Conservation (phyloP, 2,113 vertebrate species). For the Psittacus erithacus region DNA sequence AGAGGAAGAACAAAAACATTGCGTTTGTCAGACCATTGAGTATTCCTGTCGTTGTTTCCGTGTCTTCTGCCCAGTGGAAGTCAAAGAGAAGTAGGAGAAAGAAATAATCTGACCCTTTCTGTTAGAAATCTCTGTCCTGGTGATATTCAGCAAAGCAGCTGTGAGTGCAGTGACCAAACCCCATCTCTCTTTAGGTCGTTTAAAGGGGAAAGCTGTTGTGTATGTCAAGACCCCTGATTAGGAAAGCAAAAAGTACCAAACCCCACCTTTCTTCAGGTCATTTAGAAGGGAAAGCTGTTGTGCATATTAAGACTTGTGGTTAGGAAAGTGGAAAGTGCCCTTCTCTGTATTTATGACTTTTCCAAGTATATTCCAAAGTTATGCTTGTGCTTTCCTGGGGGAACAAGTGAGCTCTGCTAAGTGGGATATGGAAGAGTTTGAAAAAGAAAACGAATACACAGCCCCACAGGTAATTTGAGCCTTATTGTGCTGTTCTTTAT, state of each 20-base stretch:
- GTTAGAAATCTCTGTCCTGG: neutral
- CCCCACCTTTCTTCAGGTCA: neutral
- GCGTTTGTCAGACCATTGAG: neutral
- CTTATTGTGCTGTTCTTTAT: rapidly evolving
- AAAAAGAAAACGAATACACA: neutral
- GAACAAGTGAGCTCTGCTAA: rapidly evolving
- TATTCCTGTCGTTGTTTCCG: neutral
- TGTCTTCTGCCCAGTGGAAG: neutral
- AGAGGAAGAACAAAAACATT: neutral
- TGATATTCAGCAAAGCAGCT: neutral
- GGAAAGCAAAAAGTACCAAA: neutral
- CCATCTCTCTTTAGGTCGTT: neutral
- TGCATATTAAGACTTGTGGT: neutral
- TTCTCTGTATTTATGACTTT: neutral
- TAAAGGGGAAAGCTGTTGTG: neutral
- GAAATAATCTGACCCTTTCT: neutral
- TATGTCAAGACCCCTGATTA: neutral
- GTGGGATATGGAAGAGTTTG: rapidly evolving
- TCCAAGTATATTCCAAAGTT: neutral
- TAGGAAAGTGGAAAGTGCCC: neutral
- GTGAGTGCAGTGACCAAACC: neutral
- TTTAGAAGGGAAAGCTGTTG: neutral
- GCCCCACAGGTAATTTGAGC: neutral
- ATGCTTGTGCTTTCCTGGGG: neutral
- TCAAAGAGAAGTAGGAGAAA: neutral